Base-by-base conservation (phyloP, 30 jellyfish, hydroid and myxozoan genomes). In the Hydractinia echinata region DNA sequence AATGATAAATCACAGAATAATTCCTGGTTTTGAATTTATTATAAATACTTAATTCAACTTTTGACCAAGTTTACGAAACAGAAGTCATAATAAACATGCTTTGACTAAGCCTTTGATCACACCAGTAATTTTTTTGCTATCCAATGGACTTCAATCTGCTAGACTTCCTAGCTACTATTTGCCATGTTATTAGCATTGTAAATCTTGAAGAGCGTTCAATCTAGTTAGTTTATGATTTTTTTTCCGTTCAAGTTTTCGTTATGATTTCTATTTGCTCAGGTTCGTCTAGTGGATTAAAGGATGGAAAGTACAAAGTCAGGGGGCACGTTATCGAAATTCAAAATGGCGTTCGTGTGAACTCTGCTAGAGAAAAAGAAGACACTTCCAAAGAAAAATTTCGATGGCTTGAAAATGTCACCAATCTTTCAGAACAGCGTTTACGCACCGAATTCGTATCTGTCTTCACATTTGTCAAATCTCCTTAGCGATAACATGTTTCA, bases 241-340 rank as follows among this genome's bases (percentile, higher is more conserved):
- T 30, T 30, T 30, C 2, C 44, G 44, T 30, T 30, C 44, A 30
- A 30, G 44, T 30, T 30, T 30, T 30, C 44, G 44, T 30, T 30
- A 30, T 30, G 44, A 30, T 30, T 30, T 30, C 2, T 30, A 30
- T 30, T 30, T 30, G 44, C 44, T 64, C 74, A 64, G 74, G 74
- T 64, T 64, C 16, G 10, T 7, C 39, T 58, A 21, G 68, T 51
- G 64, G 64, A 5, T 85, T 93, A 11, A 82, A 66, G 60, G 99
- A 93, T 84, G 99, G 99, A 5, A 39, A 81, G 11, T 93, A 93
- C 81, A 81, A 82, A 79, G 85, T 93, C 51, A 70, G 95, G 14
- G 99, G 96, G 48, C 94, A 85, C 53, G 61, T 87, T 53, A 95
- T 93, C 4, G 99, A 93, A 83, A 87, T 93, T 14, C 83, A 81